A percentile compares a stretch with the other conserved stretches of the same genome.
Conservation (phyloP, 2,888 invertebrate species). For the Drosophila formosana region DNA sequence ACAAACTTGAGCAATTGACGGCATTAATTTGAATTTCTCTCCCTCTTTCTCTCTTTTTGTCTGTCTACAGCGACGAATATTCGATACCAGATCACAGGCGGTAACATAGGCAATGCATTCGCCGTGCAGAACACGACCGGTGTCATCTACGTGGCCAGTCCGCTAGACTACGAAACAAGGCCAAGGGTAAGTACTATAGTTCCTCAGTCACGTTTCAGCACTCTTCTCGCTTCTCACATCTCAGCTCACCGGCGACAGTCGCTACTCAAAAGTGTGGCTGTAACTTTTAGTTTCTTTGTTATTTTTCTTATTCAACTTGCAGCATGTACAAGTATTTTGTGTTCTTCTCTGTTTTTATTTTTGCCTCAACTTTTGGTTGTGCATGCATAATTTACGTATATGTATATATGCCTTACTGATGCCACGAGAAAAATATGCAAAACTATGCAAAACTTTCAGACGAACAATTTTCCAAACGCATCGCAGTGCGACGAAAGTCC, state of each 20-base stretch:
- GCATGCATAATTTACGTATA: constrained; percentile 74
- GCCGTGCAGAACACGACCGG: constrained; percentile 99
- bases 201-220: background rate
- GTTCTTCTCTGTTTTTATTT: constrained; percentile 14
- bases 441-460: constrained; percentile 75
- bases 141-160: constrained; percentile 98
- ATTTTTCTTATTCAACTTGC: constrained; percentile 14
- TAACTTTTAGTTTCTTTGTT: constrained; percentile 35
- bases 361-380: constrained; percentile 54
- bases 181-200: constrained; percentile 97
- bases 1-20: constrained; percentile 22
- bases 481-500: constrained; percentile 27
- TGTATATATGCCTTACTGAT: constrained; percentile 36
- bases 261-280: constrained; percentile 32
- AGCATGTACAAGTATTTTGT: constrained; percentile 6
- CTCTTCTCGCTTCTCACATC: background rate
- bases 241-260: constrained; percentile 25
- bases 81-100: constrained; percentile 99
- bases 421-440: constrained; percentile 65
- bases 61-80: constrained; percentile 94
- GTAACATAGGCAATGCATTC: constrained; percentile 98
- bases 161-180: constrained; percentile 97
- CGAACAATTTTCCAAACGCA: constrained; percentile 48
- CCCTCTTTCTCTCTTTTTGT: background rate
- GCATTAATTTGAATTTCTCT: constrained; percentile 8